These are phyloP conservation scores for Pseudolycoriella hygida DNA, from an alignment of 2,888 invertebrate species.

Conservation along the genomic window DNA sequence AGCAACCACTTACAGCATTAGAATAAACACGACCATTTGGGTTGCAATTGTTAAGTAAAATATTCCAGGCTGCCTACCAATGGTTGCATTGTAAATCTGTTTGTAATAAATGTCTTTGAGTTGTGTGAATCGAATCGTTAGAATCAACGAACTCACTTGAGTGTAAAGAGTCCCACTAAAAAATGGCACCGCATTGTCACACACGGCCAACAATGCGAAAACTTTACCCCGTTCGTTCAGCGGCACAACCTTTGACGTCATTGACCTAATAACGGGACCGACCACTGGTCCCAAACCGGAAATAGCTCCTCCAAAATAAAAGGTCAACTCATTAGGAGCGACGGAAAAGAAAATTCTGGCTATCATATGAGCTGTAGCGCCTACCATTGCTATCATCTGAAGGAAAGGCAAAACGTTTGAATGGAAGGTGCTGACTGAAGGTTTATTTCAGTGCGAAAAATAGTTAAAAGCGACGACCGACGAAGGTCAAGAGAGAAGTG, in stretches of 20 bases:
- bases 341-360: slow-evolving; percentile 51
- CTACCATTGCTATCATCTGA: slow-evolving; percentile 50
- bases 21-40: slow-evolving; percentile 44
- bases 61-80: slow-evolving; percentile 41
- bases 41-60: slow-evolving; percentile 56
- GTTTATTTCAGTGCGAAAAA: neutral
- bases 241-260: slow-evolving; percentile 61
- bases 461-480: neutral
- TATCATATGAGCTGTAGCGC: slow-evolving; percentile 46
- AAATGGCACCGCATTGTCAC: slow-evolving; percentile 63
- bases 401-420: neutral
- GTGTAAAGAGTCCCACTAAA: slow-evolving; percentile 55
- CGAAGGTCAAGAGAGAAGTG: too few relatives aligned
- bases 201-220: slow-evolving; percentile 58
- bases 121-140: neutral
- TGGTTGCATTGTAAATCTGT: slow-evolving; percentile 44
- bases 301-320: slow-evolving; percentile 55
- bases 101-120: neutral
- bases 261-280: slow-evolving; percentile 61
- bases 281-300: slow-evolving; percentile 64
- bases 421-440: too few relatives aligned
- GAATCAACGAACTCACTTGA: slow-evolving; percentile 25
- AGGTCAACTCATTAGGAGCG: slow-evolving; percentile 34
- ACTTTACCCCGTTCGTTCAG: slow-evolving; percentile 60
- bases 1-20: slow-evolving; percentile 43